A percentile compares a stretch with the other conserved stretches of the same genome.
Conservation (phyloP, 2,888 invertebrate species). For the Hymenopus coronatus region DNA sequence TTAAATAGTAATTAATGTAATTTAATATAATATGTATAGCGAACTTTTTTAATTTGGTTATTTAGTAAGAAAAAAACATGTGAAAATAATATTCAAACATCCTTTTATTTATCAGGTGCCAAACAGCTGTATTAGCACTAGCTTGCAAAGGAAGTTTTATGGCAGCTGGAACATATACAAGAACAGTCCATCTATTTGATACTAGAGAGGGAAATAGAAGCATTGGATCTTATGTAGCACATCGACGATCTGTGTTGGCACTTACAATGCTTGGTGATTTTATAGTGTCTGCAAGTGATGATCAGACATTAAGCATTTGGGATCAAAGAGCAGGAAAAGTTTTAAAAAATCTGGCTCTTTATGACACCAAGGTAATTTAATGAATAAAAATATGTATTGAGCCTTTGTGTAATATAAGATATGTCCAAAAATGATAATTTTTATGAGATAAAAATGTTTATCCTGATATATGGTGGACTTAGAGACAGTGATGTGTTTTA, state of each 20-base stretch:
- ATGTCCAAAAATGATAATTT: too few relatives aligned
- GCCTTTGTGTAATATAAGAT: too few relatives aligned
- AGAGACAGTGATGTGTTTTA: too few relatives aligned
- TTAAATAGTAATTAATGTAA: too few relatives aligned
- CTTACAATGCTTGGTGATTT: constrained; percentile 47
- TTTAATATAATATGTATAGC: too few relatives aligned
- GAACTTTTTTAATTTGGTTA: background rate
- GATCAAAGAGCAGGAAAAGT: constrained; percentile 53
- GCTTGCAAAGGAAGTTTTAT: constrained; percentile 5
- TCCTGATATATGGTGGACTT: too few relatives aligned
- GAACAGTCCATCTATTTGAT: constrained; percentile 52
- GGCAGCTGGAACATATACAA: constrained; percentile 29
- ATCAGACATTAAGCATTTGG: constrained; percentile 56
- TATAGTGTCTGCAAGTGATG: constrained; percentile 59
- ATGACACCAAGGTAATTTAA: background rate
- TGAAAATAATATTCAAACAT: background rate
- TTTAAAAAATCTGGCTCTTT: background rate
- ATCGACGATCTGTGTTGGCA: constrained; percentile 54
- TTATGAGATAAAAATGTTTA: too few relatives aligned
- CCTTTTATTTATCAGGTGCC: constrained; percentile 24
- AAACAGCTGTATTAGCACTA: constrained; percentile 32
- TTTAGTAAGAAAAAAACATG: background rate
- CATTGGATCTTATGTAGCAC: constrained; percentile 51
- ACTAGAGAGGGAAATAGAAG: constrained; percentile 48
- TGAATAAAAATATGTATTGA: too few relatives aligned